phyloP scores from a whole-genome alignment of 2,797 vertebrate species.

The Artibeus lituratus region DNA sequence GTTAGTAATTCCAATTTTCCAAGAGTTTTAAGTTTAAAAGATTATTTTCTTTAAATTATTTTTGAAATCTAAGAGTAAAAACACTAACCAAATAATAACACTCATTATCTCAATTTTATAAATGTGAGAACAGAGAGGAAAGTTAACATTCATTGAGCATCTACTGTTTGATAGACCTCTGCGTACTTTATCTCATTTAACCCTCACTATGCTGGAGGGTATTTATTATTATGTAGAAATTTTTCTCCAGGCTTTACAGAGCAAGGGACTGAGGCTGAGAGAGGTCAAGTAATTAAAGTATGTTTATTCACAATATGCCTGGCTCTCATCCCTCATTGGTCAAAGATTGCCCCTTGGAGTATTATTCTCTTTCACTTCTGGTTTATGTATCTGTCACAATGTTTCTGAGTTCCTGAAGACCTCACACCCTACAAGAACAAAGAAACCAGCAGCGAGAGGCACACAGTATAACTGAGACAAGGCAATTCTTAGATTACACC shows the following conservation, averaged over 20 bases:
- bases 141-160: neutral
- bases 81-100: neutral
- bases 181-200: neutral
- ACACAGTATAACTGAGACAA: neutral
- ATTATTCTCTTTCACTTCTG: neutral
- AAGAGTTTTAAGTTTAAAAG: neutral
- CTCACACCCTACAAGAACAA: neutral
- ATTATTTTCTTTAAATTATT: conserved; percentile 16
- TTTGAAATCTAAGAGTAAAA: neutral
- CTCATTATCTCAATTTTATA: neutral
- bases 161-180: neutral
- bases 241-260: neutral
- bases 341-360: neutral
- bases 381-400: neutral
- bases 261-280: neutral
- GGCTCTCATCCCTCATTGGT: neutral
- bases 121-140: neutral
- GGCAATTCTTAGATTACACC: neutral
- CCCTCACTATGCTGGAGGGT: neutral
- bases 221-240: neutral
- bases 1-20: neutral
- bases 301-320: neutral
- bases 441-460: neutral
- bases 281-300: neutral
- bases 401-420: neutral